Percentiles rank a stretch among this genome's conserved stretches.
phyloP scores from a whole-genome alignment of 2,888 invertebrate genomes.

The Chrysina gloriosa region DNA sequence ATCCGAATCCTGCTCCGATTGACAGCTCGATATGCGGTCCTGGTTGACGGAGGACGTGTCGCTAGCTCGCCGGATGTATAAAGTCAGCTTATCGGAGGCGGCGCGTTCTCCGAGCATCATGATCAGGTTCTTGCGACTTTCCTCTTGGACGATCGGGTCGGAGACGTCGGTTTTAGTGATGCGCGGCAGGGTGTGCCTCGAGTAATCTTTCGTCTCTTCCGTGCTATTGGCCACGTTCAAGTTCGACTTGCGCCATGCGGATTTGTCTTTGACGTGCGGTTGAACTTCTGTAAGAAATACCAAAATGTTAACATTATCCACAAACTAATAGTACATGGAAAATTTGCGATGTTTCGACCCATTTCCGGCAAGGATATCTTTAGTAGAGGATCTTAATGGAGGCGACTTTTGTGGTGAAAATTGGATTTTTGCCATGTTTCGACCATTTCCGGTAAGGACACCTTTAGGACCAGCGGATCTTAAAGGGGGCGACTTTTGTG shows the following conservation, averaged over 20 bases:
- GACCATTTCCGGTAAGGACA: too few relatives aligned
- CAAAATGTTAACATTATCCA: too few relatives aligned
- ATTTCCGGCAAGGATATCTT: too few relatives aligned
- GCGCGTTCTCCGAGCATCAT: conserved; percentile 68
- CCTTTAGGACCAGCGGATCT: too few relatives aligned
- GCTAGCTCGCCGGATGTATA: conserved; percentile 70
- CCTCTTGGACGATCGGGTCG: conserved; percentile 62
- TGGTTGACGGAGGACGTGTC: conserved; percentile 49
- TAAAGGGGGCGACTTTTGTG: too few relatives aligned
- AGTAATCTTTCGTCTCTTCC: conserved; percentile 75
- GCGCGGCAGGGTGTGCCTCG: conserved; percentile 67
- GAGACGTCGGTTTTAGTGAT: conserved; percentile 52
- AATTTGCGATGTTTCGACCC: too few relatives aligned
- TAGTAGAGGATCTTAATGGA: too few relatives aligned
- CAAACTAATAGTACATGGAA: too few relatives aligned
- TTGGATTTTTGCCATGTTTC: too few relatives aligned
- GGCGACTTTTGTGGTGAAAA: too few relatives aligned
- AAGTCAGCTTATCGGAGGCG: conserved; percentile 69
- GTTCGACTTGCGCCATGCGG: conserved; percentile 80
- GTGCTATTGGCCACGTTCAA: conserved; percentile 72
- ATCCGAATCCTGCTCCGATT: conserved; percentile 42
- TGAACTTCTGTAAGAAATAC: conserved; percentile 50
- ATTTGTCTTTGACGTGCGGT: conserved; percentile 76
- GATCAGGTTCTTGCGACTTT: conserved; percentile 66
- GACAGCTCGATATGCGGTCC: conserved; percentile 45